Conservation (phyloP, 2,113 vertebrate genomes). For the Strigops habroptila region DNA sequence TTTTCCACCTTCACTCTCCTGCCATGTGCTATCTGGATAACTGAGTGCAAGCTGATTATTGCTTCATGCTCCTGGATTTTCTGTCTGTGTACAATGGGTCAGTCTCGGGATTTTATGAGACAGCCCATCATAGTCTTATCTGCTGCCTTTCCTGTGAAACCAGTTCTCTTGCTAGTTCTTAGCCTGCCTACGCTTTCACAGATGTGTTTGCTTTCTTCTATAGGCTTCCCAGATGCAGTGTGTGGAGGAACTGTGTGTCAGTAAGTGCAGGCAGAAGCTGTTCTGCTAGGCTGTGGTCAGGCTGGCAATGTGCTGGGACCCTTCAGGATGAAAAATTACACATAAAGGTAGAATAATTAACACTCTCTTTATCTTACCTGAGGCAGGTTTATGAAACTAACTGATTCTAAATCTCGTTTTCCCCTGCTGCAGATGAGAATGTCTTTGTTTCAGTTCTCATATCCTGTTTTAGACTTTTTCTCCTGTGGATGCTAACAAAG, state of each 20-base stretch:
- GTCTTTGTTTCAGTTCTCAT: neutral
- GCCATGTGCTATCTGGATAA: neutral
- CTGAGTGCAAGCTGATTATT: neutral
- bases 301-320: neutral
- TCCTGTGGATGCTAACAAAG: neutral
- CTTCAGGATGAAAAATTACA: neutral
- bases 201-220: neutral
- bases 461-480: neutral
- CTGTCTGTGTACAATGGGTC: neutral
- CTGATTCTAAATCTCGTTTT: neutral
- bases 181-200: neutral
- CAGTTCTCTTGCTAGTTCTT: neutral
- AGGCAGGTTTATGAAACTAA: neutral
- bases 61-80: neutral
- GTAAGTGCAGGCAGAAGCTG: neutral
- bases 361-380: neutral
- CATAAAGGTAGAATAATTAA: neutral
- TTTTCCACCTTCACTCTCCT: neutral
- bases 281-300: neutral
- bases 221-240: neutral
- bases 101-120: neutral
- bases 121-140: neutral
- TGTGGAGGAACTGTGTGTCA: fast-evolving
- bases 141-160: neutral
- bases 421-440: neutral